A percentile compares a stretch with the other conserved stretches of the same genome.
Conservation (phyloP, 2,888 invertebrate species). For the Dynastes maya region DNA sequence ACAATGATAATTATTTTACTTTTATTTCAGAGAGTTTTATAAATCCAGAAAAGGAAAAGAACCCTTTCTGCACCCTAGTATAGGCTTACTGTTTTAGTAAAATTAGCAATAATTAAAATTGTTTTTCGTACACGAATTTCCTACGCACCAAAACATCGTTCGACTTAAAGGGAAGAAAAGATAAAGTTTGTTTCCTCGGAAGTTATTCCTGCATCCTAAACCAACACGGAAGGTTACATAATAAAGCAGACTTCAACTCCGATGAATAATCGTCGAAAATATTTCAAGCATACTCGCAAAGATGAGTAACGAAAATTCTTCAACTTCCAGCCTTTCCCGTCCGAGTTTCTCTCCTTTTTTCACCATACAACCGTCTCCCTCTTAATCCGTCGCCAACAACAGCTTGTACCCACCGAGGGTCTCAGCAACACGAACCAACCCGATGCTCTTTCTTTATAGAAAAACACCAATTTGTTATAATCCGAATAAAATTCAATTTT, state of each 20-base stretch:
- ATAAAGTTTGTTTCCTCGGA: neutral
- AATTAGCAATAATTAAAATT: too few species aligned
- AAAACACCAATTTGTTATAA: constrained; percentile 46
- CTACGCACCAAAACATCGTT: too few species aligned
- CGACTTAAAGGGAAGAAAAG: neutral
- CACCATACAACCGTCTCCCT: neutral
- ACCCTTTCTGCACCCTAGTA: too few species aligned
- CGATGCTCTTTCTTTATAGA: neutral
- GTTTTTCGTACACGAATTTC: too few species aligned
- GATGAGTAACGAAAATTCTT: constrained; percentile 16
- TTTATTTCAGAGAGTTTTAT: too few species aligned
- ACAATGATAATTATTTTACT: too few species aligned
- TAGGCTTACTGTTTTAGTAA: too few species aligned
- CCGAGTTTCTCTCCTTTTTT: neutral
- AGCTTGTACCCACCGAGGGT: neutral
- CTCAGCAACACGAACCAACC: neutral
- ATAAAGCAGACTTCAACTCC: constrained; percentile 20
- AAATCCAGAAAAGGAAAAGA: too few species aligned
- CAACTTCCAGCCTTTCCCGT: neutral
- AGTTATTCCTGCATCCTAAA: neutral
- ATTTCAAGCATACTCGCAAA: constrained; percentile 15
- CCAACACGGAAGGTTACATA: neutral
- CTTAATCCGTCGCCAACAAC: neutral
- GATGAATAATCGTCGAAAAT: constrained; percentile 25
- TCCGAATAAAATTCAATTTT: constrained; percentile 45